These are phyloP conservation scores for Pseudorectes ferrugineus DNA, from an alignment of 2,113 vertebrate species.

Conservation along the genomic window DNA sequence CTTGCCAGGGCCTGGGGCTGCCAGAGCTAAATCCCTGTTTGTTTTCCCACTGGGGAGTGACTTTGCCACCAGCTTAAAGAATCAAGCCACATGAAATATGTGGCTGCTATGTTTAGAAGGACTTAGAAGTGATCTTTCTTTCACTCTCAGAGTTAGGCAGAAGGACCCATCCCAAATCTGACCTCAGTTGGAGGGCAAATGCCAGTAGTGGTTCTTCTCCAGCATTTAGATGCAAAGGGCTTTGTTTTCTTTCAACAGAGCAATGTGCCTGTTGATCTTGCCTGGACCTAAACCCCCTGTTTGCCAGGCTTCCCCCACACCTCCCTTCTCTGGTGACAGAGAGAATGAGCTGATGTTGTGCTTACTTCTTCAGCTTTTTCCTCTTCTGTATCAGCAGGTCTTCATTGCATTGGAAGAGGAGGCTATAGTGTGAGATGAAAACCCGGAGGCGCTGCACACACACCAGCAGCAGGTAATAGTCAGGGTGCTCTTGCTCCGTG, in stretches of 20 bases:
- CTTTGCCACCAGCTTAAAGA: background rate
- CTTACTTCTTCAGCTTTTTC: conserved; percentile 91
- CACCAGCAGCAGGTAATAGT: conserved; percentile 93
- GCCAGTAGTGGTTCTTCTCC: background rate
- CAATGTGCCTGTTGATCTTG: background rate
- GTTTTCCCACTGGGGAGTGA: background rate
- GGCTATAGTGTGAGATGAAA: conserved; percentile 88
- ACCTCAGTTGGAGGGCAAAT: background rate
- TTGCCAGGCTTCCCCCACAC: background rate
- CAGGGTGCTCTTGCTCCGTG: conserved; percentile 93
- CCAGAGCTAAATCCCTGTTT: background rate
- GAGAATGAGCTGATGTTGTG: background rate
- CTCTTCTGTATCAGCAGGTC: conserved; percentile 89
- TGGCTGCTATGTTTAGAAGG: background rate
- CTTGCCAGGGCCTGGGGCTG: background rate
- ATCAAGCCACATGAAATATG: background rate
- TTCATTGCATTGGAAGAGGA: conserved; percentile 93
- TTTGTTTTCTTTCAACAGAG: background rate
- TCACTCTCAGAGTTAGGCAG: background rate
- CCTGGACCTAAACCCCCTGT: background rate
- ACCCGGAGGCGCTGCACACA: conserved; percentile 90
- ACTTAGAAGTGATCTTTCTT: background rate
- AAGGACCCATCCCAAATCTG: background rate
- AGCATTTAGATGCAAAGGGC: background rate
- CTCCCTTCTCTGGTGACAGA: background rate